Percentiles rank a stretch among this genome's conserved stretches.
Conservation (phyloP, 2,797 vertebrate species). For the Pantherophis vulpinus region DNA sequence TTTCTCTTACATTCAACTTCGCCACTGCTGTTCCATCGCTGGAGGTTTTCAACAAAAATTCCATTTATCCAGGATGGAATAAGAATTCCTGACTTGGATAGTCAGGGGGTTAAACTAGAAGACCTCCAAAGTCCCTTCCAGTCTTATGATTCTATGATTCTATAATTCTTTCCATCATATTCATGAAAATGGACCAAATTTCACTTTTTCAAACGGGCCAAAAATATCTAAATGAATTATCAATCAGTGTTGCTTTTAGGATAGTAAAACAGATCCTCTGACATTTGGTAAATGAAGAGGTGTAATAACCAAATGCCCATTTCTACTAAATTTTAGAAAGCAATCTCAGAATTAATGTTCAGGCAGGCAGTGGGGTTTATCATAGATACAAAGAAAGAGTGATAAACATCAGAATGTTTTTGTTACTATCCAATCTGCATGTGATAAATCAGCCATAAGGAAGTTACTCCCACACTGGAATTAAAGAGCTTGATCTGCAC, state of each 20-base stretch:
- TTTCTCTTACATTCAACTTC: not conserved
- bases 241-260: not conserved
- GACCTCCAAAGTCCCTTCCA: not conserved
- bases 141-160: not conserved
- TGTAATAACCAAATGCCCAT: not conserved
- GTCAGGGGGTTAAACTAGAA: not conserved
- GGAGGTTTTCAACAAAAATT: not conserved
- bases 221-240: not conserved
- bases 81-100: not conserved
- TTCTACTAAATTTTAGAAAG: not conserved
- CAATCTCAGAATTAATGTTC: not conserved
- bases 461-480: slow-evolving; percentile 40
- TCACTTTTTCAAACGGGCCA: not conserved
- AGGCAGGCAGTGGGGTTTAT: not conserved
- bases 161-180: not conserved
- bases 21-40: not conserved
- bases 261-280: not conserved
- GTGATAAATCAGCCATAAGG: slow-evolving; percentile 39
- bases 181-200: not conserved
- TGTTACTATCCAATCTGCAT: slow-evolving; percentile 35
- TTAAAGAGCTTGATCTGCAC: slow-evolving; percentile 36
- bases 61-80: not conserved
- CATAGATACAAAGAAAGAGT: not conserved
- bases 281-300: not conserved
- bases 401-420: slow-evolving; percentile 32